A percentile compares a stretch with the other conserved stretches of the same genome.
Conservation (phyloP, 2,797 vertebrate species). For the Manis pentadactyla region DNA sequence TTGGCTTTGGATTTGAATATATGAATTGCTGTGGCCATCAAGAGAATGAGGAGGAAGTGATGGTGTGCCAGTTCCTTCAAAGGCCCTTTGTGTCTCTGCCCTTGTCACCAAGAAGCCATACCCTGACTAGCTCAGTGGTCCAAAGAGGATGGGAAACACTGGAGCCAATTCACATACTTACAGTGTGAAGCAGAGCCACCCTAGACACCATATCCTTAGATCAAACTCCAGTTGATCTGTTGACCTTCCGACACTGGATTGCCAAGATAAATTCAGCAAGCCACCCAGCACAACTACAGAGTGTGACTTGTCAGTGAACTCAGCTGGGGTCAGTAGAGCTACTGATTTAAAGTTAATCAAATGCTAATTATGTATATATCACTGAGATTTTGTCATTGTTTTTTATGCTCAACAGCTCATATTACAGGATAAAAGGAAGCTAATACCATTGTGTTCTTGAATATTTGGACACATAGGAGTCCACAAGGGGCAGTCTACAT, state of each 20-base stretch:
- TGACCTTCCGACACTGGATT: not conserved
- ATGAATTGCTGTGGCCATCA: not conserved
- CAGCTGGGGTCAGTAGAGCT: not conserved
- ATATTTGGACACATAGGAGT: not conserved
- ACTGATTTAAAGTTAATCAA: not conserved
- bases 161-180: not conserved
- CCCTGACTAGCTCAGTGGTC: not conserved
- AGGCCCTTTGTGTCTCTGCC: not conserved
- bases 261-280: not conserved
- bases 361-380: not conserved
- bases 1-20: not conserved
- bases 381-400: not conserved
- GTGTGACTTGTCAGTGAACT: not conserved
- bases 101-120: not conserved
- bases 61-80: not conserved
- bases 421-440: not conserved
- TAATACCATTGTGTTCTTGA: not conserved
- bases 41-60: not conserved
- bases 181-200: not conserved
- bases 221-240: not conserved
- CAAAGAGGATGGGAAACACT: not conserved
- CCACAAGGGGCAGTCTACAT: not conserved
- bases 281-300: not conserved
- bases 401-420: not conserved
- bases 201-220: not conserved